Conservation (phyloP, 2,888 invertebrate species). For the Andricus quercusramuli region DNA sequence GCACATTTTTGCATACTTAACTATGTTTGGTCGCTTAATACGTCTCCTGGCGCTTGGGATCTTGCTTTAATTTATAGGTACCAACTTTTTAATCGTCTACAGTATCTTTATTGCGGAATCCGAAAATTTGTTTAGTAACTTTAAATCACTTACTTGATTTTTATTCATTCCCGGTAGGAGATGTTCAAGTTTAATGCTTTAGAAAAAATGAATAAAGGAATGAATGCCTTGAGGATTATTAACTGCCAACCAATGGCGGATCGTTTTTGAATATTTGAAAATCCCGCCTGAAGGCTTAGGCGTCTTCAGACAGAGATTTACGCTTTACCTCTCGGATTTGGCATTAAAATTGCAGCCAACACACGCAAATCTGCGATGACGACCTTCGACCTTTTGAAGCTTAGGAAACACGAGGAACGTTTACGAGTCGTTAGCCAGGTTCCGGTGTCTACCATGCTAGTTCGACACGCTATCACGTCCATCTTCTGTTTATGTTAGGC, state of each 20-base stretch:
- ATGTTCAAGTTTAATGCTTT: neutral
- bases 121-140: too few species aligned
- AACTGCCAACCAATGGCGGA: neutral
- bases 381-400: conserved; percentile 20
- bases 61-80: conserved; percentile 2
- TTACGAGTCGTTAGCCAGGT: conserved; percentile 13
- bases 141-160: neutral
- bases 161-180: neutral
- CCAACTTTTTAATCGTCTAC: neutral
- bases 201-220: neutral
- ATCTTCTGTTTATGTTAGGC: neutral
- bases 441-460: conserved; percentile 6
- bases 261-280: conserved; percentile 16
- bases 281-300: neutral
- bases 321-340: conserved; percentile 12
- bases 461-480: conserved; percentile 2
- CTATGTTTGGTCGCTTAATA: conserved; percentile 18
- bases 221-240: conserved; percentile 12
- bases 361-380: conserved; percentile 22
- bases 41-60: conserved; percentile 5
- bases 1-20: conserved; percentile 33
- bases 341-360: conserved; percentile 24
- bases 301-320: conserved; percentile 8
- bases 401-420: conserved; percentile 10
- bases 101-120: neutral